These are phyloP conservation scores for Cylas formicarius DNA, from an alignment of 1,140 invertebrate genomes.

Conservation along the genomic window DNA sequence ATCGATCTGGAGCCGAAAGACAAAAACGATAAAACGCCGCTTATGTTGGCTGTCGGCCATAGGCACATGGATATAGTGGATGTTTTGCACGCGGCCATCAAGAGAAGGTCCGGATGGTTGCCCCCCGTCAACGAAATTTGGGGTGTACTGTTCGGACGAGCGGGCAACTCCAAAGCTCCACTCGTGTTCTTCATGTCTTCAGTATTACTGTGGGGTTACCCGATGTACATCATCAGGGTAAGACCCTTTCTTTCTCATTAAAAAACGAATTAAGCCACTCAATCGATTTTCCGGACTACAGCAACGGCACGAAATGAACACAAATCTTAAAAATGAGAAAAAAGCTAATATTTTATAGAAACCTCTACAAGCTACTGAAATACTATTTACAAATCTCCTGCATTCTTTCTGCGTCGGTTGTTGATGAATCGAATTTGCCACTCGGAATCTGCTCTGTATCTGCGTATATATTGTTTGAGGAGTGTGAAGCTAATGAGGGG, in stretches of 20 bases:
- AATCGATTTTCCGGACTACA: too few species aligned
- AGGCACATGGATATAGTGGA: constrained; percentile 76
- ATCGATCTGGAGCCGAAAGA: constrained; percentile 78
- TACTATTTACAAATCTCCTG: too few species aligned
- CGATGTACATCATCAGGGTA: constrained; percentile 83
- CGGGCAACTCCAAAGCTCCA: constrained; percentile 82
- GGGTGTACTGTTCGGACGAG: constrained; percentile 83
- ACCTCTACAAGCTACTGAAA: too few species aligned
- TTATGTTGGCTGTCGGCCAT: constrained; percentile 80
- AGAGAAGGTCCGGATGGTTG: constrained; percentile 73
- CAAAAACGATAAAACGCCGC: constrained; percentile 85
- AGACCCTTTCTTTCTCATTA: constrained; percentile 28
- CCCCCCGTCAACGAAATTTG: constrained; percentile 80
- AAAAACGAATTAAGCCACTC: too few species aligned
- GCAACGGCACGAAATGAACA: too few species aligned
- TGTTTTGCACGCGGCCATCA: constrained; percentile 71
- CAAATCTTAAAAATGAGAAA: too few species aligned
- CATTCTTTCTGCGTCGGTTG: too few species aligned
- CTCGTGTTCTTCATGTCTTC: constrained; percentile 78
- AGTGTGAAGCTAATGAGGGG: too few species aligned
- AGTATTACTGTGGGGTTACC: constrained; percentile 83
- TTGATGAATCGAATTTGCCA: too few species aligned
- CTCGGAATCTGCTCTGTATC: too few species aligned
- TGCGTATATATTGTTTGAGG: too few species aligned
- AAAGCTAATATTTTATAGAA: too few species aligned